Percentiles rank a stretch among this genome's conserved stretches.
Evolutionary conservation across 2,797 vertebrate species (phyloP).

Genomic region (Gymnothorax reevesii): DNA sequence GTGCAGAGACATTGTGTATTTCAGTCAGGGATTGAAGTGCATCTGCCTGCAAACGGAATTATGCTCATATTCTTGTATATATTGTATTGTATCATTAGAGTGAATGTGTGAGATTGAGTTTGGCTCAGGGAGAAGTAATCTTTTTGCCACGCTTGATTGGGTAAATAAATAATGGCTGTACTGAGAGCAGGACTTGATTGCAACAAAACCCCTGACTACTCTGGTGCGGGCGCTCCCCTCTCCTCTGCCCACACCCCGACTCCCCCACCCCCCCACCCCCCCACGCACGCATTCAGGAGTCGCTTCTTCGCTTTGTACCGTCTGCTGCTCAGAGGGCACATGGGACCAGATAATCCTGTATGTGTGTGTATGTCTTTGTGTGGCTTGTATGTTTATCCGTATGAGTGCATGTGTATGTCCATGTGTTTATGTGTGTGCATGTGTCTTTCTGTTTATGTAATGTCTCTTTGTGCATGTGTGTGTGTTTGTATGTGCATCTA

Average conservation of each 20-base stretch:
- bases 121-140: not conserved
- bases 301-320: constrained; percentile 45
- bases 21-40: constrained; percentile 13
- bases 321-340: constrained; percentile 37
- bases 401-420: too few relatives aligned
- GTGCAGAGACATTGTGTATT: constrained; percentile 14
- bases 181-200: constrained; percentile 29
- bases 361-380: not conserved
- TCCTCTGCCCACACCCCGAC: not conserved
- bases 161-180: constrained; percentile 26
- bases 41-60: constrained; percentile 9
- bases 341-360: not conserved
- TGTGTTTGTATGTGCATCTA: too few relatives aligned
- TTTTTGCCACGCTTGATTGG: constrained; percentile 13
- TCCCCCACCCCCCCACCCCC: not conserved
- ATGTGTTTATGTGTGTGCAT: too few relatives aligned
- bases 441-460: too few relatives aligned
- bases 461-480: too few relatives aligned
- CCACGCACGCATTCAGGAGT: constrained; percentile 30
- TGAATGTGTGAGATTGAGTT: not conserved
- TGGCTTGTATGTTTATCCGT: too few relatives aligned
- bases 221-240: constrained; percentile 9
- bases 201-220: constrained; percentile 12
- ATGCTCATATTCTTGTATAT: not conserved
- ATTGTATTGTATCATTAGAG: not conserved